A percentile compares a stretch with the other conserved stretches of the same genome.
Conservation (phyloP, 2,797 vertebrate genomes). For the Acropternis orthonyx region DNA sequence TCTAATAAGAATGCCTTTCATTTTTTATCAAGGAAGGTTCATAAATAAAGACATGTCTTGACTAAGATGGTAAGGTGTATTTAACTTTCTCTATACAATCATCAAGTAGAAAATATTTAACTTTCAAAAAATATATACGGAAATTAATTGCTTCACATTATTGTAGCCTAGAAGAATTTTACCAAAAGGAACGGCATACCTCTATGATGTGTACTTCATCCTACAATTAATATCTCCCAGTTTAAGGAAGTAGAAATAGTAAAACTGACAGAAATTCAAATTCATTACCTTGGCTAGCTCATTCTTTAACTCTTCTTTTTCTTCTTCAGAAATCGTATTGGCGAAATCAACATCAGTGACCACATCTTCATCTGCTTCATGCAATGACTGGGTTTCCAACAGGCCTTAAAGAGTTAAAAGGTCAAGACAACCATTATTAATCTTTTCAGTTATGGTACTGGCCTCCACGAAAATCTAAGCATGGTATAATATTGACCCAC, state of each 20-base stretch:
- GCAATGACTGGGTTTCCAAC: constrained; percentile 85
- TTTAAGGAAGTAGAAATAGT: background rate
- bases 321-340: constrained; percentile 87
- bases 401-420: constrained; percentile 79
- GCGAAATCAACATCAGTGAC: constrained; percentile 84
- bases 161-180: background rate
- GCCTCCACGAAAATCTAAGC: background rate
- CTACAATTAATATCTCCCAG: background rate
- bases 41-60: background rate
- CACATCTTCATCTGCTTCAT: constrained; percentile 86
- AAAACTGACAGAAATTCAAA: background rate
- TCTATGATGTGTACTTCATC: background rate
- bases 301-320: constrained; percentile 88
- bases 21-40: background rate
- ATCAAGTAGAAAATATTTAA: background rate
- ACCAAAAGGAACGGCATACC: background rate
- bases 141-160: background rate
- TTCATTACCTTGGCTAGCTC: constrained; percentile 87
- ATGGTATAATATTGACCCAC: background rate
- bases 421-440: background rate
- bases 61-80: background rate
- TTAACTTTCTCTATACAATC: background rate
- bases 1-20: background rate
- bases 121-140: background rate
- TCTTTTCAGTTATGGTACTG: background rate